These are phyloP conservation scores for Polyommatus iphigenia DNA, from an alignment of 2,888 invertebrate species.

Conservation along the genomic window DNA sequence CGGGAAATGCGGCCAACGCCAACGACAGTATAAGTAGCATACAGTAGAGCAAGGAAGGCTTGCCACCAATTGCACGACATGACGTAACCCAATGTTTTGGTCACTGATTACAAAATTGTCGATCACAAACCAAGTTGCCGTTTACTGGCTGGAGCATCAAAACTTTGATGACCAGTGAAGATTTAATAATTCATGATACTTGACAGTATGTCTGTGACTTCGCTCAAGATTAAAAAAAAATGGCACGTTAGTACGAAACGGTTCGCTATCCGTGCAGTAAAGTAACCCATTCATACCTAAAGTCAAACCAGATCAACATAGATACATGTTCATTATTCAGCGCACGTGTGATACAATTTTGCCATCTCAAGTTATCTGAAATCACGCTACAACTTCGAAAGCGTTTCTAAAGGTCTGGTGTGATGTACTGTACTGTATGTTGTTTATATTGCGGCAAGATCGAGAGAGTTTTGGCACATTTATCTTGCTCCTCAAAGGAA, in stretches of 20 bases:
- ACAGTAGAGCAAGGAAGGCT: background rate
- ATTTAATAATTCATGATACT: no score
- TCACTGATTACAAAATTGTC: background rate
- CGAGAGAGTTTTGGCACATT: constrained; percentile 55
- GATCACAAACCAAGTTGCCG: no score
- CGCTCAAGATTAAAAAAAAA: background rate
- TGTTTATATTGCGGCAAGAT: constrained; percentile 33
- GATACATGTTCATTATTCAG: no score
- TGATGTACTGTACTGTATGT: background rate
- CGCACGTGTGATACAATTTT: background rate
- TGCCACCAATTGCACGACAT: no score
- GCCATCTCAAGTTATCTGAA: background rate
- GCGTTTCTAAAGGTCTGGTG: background rate
- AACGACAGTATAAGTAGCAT: background rate
- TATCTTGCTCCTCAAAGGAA: constrained; percentile 47
- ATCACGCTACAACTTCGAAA: background rate
- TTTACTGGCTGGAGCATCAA: no score
- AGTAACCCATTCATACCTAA: no score
- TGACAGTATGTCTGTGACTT: no score
- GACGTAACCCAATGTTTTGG: no score
- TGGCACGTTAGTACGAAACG: background rate
- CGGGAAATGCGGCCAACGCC: constrained; percentile 45
- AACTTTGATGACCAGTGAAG: no score
- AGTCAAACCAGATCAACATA: no score
- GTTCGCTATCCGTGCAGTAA: no score